Evolutionary conservation across 2,888 invertebrate genomes (phyloP).

Genomic region (Isotomurus palustris): DNA sequence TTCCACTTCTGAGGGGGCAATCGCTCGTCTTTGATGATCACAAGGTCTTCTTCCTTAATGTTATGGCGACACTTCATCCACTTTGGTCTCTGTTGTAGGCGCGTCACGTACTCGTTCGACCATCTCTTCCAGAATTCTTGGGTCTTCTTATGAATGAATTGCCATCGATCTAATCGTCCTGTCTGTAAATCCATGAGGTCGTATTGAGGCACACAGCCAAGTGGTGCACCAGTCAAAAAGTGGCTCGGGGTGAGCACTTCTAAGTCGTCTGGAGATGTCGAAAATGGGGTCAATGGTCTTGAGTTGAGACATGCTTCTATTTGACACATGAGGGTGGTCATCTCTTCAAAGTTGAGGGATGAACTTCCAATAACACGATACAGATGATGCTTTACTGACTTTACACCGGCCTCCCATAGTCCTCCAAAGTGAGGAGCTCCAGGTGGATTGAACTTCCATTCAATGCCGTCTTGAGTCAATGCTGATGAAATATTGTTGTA

Average conservation of each 20-base stretch:
- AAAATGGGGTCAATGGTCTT: conserved; percentile 44
- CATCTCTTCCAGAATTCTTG: conserved; percentile 29
- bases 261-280: conserved; percentile 42
- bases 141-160: conserved; percentile 12
- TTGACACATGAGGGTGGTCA: conserved; percentile 47
- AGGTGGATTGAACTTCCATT: conserved; percentile 49
- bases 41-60: conserved; percentile 16
- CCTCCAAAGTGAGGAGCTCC: conserved; percentile 48
- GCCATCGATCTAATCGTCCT: conserved; percentile 17
- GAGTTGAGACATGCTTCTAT: conserved; percentile 48
- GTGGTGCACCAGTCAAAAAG: conserved; percentile 28
- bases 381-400: conserved; percentile 48
- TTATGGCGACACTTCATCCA: conserved; percentile 10
- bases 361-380: conserved; percentile 44
- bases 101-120: conserved; percentile 19
- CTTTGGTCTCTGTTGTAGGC: conserved; percentile 24
- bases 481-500: background rate
- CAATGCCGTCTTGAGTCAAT: conserved; percentile 30
- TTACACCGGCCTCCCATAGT: conserved; percentile 49
- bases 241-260: conserved; percentile 43
- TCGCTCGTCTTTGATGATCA: conserved; percentile 23
- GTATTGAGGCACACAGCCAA: conserved; percentile 15
- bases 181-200: conserved; percentile 1
- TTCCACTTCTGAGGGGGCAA: conserved; percentile 37
- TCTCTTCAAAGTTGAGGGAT: conserved; percentile 47